These are phyloP conservation scores for Sturnira hondurensis DNA, from an alignment of 2,113 vertebrate genomes.

Conservation along the genomic window DNA sequence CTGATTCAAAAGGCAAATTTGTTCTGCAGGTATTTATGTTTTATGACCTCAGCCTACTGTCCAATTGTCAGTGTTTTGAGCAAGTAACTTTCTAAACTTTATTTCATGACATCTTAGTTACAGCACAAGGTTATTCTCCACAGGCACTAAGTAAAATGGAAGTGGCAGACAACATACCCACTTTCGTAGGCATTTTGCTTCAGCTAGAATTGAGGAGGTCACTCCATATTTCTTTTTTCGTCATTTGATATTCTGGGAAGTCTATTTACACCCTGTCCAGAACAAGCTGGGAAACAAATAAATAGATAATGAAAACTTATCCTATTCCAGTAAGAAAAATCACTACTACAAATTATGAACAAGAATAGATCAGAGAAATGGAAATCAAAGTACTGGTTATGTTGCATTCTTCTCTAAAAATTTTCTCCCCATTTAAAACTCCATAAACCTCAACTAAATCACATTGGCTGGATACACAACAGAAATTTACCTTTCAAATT, in stretches of 20 bases:
- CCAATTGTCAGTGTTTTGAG: slow-evolving; percentile 1
- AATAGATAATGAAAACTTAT: slow-evolving; percentile 15
- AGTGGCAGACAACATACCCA: neutral
- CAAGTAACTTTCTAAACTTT: slow-evolving; percentile 15
- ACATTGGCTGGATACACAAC: neutral
- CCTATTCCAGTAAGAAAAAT: neutral
- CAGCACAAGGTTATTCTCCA: neutral
- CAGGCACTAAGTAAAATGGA: slow-evolving; percentile 35
- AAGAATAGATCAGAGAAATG: neutral
- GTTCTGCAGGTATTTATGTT: neutral
- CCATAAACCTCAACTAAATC: neutral
- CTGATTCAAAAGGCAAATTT: slow-evolving; percentile 50
- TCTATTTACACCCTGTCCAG: neutral
- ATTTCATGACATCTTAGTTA: slow-evolving; percentile 54
- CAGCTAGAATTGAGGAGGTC: neutral
- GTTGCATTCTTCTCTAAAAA: neutral
- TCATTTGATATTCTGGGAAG: neutral
- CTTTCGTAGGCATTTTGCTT: neutral
- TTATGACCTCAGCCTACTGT: neutral
- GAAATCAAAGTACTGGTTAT: neutral
- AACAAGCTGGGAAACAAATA: neutral
- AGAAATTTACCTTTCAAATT: neutral
- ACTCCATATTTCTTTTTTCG: neutral
- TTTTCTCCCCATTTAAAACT: neutral
- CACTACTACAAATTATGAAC: neutral